phyloP scores from a whole-genome alignment of 2,888 invertebrate genomes.

The Aphidius colemani region DNA sequence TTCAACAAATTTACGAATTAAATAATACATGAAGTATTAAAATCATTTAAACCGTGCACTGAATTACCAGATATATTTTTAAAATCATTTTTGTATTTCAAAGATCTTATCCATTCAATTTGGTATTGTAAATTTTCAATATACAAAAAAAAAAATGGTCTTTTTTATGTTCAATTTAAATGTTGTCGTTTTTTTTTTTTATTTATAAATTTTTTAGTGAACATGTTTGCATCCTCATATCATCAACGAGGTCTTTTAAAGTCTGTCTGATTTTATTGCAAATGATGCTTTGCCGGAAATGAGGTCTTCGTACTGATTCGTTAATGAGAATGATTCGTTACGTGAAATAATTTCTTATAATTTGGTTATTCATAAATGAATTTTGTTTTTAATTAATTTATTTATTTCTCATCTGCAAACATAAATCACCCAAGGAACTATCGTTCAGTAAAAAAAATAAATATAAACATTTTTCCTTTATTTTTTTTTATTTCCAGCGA shows the following conservation, averaged over 20 bases:
- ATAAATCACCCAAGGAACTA: conserved; percentile 37
- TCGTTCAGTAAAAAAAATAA: conserved; percentile 20
- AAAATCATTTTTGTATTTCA: background rate
- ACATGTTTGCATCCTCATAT: background rate
- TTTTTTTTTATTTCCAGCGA: conserved; percentile 20
- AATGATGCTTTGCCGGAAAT: background rate
- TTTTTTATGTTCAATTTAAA: background rate
- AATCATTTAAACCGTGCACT: conserved; percentile 15
- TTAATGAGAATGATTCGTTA: conserved; percentile 1
- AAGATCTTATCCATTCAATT: background rate
- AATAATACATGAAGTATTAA: conserved; percentile 36
- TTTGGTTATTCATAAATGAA: no score
- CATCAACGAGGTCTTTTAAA: no score
- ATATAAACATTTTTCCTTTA: conserved; percentile 8
- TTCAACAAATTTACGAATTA: conserved; percentile 37
- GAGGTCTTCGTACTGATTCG: background rate
- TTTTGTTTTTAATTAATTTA: conserved; percentile 15
- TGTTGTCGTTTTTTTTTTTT: background rate
- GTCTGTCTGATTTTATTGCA: conserved; percentile 3
- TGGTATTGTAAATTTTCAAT: background rate
- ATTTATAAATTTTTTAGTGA: background rate
- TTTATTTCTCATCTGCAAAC: conserved; percentile 35
- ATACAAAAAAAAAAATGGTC: background rate
- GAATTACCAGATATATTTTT: conserved; percentile 18
- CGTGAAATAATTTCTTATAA: conserved; percentile 12